Conservation (phyloP, 2,888 invertebrate genomes). For the Nemotelus nigrinus region DNA sequence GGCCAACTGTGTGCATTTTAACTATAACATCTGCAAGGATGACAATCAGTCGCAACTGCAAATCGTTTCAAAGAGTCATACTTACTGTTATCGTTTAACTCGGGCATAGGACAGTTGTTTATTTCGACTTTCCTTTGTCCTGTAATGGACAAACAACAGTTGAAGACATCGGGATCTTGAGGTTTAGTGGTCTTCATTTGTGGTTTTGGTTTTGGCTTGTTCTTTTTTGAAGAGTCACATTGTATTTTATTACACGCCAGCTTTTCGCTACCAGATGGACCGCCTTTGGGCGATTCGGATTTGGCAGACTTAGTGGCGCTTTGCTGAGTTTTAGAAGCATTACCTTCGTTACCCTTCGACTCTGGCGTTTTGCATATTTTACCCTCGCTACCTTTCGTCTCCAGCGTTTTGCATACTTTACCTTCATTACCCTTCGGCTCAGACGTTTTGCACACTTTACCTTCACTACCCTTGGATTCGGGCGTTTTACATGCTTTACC, state of each 20-base stretch:
- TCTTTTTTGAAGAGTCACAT: background rate
- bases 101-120: constrained; percentile 29
- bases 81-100: constrained; percentile 17
- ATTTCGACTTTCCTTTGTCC: constrained; percentile 21
- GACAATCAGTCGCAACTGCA: background rate
- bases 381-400: no score
- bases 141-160: constrained; percentile 17
- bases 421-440: no score
- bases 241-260: background rate
- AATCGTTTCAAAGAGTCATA: background rate
- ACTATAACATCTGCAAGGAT: constrained; percentile 69
- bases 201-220: background rate
- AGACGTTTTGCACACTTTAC: no score
- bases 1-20: constrained; percentile 85
- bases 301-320: background rate
- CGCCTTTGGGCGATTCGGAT: background rate
- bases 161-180: constrained; percentile 22
- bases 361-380: background rate
- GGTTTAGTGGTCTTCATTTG: background rate
- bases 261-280: no score
- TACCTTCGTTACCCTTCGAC: background rate
- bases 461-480: no score
- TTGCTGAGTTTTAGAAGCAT: background rate
- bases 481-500: no score
- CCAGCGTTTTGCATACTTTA: no score